Base-by-base conservation (phyloP, 2,113 vertebrate species). In the Eupsittula cactorum region DNA sequence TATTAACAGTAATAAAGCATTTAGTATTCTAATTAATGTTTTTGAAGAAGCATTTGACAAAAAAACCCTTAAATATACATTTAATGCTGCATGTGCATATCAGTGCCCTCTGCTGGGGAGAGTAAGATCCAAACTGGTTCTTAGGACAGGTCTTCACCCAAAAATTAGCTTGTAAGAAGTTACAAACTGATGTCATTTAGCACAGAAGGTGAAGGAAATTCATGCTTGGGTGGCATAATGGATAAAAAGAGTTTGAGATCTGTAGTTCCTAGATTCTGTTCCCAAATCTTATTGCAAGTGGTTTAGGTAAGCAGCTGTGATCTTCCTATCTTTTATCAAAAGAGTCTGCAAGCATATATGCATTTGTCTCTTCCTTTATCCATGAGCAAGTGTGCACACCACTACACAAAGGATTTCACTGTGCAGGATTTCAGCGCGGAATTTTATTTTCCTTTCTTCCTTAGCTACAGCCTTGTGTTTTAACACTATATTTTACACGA, bases 81-180 rank as follows among this genome's bases (percentile, higher is more conserved):
- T 21, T 28, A 10, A 53, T 33, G 33, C 24, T 84, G 57, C 15
- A 16, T 17, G 39, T 68, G 65, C 74, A 2, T 68, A n/a, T 75
- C 62, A 85, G 69, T 82, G 93, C 93, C 95, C 96, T 95, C 96
- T 97, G 94, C 94, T 97, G 96, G 91, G 39, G 10, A 75, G 42
- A 78, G 35, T 74, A 37, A 89, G 47, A 76, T 21, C 86, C 41
- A 55, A 69, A 39, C 50, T 39, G 31, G 25, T 50, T 42, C 33
- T 81, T 27, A 2, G 13, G 14, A 49, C 16, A 7, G 29, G 27
- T 27, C 37, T 60, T 74, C 64, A 50, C 7, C 18, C 62, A 50
- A 55, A 28, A 63, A 29, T 13, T 14, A 28, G 12, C 2, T 31
- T 47, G 1, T 47, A 29, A 82, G 19, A 55, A 53, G n/a, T 6